These are phyloP conservation scores for Borostomias antarcticus DNA, from an alignment of 2,797 vertebrate genomes.

Conservation along the genomic window DNA sequence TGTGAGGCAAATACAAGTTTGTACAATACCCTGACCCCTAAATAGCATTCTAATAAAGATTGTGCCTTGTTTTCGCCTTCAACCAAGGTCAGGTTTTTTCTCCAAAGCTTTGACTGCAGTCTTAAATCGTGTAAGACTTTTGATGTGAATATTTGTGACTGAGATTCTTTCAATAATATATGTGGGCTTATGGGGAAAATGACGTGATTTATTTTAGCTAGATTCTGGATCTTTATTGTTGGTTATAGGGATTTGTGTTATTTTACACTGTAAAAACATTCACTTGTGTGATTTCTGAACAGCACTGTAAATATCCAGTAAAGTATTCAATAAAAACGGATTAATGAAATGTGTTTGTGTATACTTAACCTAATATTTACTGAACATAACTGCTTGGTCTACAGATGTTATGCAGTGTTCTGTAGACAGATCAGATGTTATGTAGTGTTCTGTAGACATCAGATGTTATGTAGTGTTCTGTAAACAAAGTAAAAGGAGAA, in stretches of 20 bases:
- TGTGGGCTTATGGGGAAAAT: not conserved
- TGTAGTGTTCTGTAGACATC: too few species aligned
- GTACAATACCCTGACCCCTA: constrained; percentile 3
- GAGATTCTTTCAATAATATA: not conserved
- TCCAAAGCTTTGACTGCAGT: constrained; percentile 13
- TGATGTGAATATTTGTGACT: constrained; percentile 16
- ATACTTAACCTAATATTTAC: too few species aligned
- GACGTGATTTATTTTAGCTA: constrained; percentile 22
- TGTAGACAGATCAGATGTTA: too few species aligned
- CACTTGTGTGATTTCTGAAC: constrained; percentile 63
- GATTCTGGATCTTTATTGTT: constrained; percentile 25
- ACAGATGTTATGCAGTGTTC: too few species aligned
- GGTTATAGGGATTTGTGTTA: constrained; percentile 36
- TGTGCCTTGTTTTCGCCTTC: constrained; percentile 65
- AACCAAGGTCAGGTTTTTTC: constrained; percentile 21
- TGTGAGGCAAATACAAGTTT: constrained; percentile 32
- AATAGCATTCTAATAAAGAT: constrained; percentile 45
- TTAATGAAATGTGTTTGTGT: not conserved
- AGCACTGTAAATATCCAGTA: constrained; percentile 22
- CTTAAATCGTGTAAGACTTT: constrained; percentile 5
- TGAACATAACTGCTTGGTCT: not conserved
- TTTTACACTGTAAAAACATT: constrained; percentile 34
- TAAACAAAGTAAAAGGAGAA: too few species aligned
- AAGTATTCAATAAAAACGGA: constrained; percentile 9
- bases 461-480: too few species aligned